Evolutionary conservation across 2,888 invertebrate genomes (phyloP), one percentile per base, ranked within the genome.

Genomic region (Meta bourneti): DNA sequence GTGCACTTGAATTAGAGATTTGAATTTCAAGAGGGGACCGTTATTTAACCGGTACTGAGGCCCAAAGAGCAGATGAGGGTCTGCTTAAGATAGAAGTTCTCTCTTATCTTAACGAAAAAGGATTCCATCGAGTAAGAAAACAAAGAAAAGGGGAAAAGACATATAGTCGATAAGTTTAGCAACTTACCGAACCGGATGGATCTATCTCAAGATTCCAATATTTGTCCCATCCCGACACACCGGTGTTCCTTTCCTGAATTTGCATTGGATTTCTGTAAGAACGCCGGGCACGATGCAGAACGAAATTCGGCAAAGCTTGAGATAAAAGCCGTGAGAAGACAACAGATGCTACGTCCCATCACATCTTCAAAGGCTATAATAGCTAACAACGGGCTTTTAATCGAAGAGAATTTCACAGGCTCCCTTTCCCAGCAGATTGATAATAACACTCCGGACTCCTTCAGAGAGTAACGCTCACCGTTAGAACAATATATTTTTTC

Each of bases 261-360:
- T 80, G 87, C 87, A 87, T 87, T 54, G 78, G 79, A 78, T 52
- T 51, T 16, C 16, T 34, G 69, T 69, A 78, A 51, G 34, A 9
- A 78, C 70, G 74, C 54, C 71, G 74, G 61, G 13, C 61, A 61
- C 48, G 6, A 54, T 48, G 54, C 16, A 61, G 16, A 61, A 61
- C 11, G 19, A 75, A 48, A n/a, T 20, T n/a, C 16, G 74, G 34
- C 78, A n/a, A n/a, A 6, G 9, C 7, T 34, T 11, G 52, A 51
- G 75, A 34, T 48, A 13, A n/a, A 61, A 75, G 19, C 61, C 20
- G 34, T 16, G 54, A 72, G 20, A 72, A 71, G 7, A n/a, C 70
- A 77, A 70, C 89, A 89, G 89, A 89, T 89, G 89, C 54, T 9
- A 20, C 34, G 82, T 83, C 89, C 70, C 89, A 82, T 89, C 77